Evolutionary conservation across 2,113 vertebrate species (phyloP), one percentile per base, ranked within the genome.

Genomic region (Neotragus moschatus): DNA sequence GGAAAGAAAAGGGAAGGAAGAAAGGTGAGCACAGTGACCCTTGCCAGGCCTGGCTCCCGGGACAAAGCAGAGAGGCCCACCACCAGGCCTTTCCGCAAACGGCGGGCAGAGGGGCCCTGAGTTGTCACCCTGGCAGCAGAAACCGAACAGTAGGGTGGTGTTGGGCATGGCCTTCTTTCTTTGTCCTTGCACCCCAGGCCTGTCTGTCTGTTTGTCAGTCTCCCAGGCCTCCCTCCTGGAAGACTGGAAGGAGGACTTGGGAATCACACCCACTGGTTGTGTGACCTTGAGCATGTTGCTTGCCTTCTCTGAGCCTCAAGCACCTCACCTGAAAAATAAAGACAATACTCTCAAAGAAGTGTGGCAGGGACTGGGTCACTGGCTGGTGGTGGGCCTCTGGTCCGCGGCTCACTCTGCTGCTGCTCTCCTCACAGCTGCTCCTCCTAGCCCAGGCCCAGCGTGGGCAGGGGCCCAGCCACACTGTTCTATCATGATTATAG

Each of bases 221-320:
- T 43, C 30, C 49, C 12, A 23, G 79, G 21, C 58, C 8, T 53
- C 39, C 11, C 23, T 28, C 7, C 23, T 53, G 25, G 86, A 88
- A 73, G n/a, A 77, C 6, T 36, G 66, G 70, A 53, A 45, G 21
- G 26, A 6, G 30, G 7, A 55, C 60, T 88, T 26, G 2, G 9
- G 49, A 56, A 84, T 84, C 75, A 56, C 25, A 6, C 6, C 33
- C 26, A 1, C 28, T 15, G 23, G 58, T 80, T 84, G 61, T 60
- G 66, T 96, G 88, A 95, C 73, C 51, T 63, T 43, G 17, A 43
- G 60, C 43, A 17, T 4, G 4, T 66, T 55, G 28, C 51, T 82
- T 14, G 77, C 84, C 82, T 75, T 75, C 91, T 77, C 77, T 77
- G 86, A 39, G 45, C 60, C 88, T 90, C 25, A 26, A 80, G 21